A percentile compares a stretch with the other conserved stretches of the same genome.
phyloP scores from a whole-genome alignment of 1,140 invertebrate genomes.

The Ooceraea biroi region DNA sequence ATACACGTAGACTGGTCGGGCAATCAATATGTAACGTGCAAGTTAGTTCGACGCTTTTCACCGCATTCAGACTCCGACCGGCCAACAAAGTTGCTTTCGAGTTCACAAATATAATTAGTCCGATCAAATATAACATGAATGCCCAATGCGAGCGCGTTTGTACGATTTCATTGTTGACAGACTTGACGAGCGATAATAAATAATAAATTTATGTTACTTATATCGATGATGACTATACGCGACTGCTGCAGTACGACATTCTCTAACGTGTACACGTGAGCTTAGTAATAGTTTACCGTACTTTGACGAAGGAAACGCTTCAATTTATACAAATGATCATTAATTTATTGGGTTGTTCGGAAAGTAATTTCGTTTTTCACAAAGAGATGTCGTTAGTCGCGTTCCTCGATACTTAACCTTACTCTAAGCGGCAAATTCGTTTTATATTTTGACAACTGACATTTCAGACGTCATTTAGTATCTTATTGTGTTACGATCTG shows the following conservation, averaged over 20 bases:
- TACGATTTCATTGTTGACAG: constrained; percentile 22
- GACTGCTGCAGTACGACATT: neutral
- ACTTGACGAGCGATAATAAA: neutral
- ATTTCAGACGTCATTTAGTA: too few species aligned
- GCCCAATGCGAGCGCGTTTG: neutral
- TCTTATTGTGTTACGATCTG: too few species aligned
- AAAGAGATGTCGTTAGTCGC: too few species aligned
- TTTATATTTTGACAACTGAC: too few species aligned
- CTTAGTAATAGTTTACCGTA: too few species aligned
- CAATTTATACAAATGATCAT: too few species aligned
- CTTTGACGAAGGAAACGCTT: too few species aligned
- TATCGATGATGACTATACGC: neutral
- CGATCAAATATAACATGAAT: constrained; percentile 65
- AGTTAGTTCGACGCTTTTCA: constrained; percentile 69
- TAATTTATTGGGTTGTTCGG: too few species aligned
- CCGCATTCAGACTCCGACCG: constrained; percentile 38
- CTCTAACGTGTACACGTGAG: too few species aligned
- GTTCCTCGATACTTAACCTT: too few species aligned
- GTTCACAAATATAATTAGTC: constrained; percentile 65
- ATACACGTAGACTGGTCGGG: constrained; percentile 62
- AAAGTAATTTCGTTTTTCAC: too few species aligned
- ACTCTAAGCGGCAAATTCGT: too few species aligned
- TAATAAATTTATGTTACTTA: constrained; percentile 1
- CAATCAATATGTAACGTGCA: constrained; percentile 75
- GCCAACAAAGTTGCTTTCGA: constrained; percentile 55